Base-by-base conservation (phyloP, 1,140 invertebrate species). In the Pogonomyrmex californicus region DNA sequence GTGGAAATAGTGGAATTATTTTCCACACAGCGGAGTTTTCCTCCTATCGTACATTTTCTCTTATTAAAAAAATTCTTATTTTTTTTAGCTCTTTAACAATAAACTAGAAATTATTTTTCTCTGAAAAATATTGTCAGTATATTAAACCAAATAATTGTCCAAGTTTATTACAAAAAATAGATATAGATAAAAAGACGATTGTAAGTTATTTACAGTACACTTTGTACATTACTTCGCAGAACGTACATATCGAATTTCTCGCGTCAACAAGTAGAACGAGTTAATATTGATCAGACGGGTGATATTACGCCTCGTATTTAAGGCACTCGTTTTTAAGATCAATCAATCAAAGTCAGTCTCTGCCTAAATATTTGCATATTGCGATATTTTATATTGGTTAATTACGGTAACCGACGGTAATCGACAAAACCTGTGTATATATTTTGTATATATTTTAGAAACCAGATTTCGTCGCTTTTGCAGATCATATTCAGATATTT, bases 241-340 rank as follows among this genome's bases (percentile, higher is more conserved):
- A 51, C n/a, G 36, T 41, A 7, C 7, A 30, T 76, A 23, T 79
- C 36, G 41, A 54, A 7, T 38, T 51, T 54, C 56, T 66, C 36
- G 62, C 23, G 62, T 68, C 62, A 79, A 79, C 77, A 68, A 79
- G 36, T 68, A 36, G 23, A 68, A 66, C n/a, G 12, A 79, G 33
- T 33, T 68, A 66, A 79, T 49, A 79, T 68, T 66, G 41, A 9
- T 78, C 58, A 33, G n/a, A 47, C 56, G 41, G 23, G 9, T 23
- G 33, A 51, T 38, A 49, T 66, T 51, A 66, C 33, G 51, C 1
- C 14, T 0, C n/a, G 51, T 38, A 23, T 49, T 78, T 78, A 38
- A 78, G 23, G 49, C 17, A 66, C 38, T 44, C 12, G 68, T 51
- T 79, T 79, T 79, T 79, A 17, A 51, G 33, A 12, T n/a, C 38